phyloP scores from a whole-genome alignment of 2,113 vertebrate genomes.

The Accipiter virgatus region DNA sequence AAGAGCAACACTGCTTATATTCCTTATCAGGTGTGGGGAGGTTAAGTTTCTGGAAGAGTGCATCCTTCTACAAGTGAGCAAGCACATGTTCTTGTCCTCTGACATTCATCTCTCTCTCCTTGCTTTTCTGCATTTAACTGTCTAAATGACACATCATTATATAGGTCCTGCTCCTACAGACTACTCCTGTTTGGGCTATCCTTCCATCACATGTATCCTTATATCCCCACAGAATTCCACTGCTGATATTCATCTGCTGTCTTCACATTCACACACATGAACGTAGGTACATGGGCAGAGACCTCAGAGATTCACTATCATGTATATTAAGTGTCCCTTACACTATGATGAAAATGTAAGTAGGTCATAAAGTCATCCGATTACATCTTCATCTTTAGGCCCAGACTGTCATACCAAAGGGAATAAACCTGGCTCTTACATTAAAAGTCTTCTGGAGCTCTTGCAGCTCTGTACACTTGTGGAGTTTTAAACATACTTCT shows the following conservation, averaged over 20 bases:
- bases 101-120: background rate
- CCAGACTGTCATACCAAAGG: background rate
- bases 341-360: background rate
- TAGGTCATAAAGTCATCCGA: background rate
- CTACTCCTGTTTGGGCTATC: fast-evolving
- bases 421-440: background rate
- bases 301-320: background rate
- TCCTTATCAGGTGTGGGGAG: background rate
- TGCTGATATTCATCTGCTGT: background rate
- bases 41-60: background rate
- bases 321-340: fast-evolving
- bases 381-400: background rate
- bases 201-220: background rate
- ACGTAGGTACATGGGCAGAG: background rate
- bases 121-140: background rate
- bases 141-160: background rate
- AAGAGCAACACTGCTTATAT: background rate
- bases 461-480: background rate
- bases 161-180: background rate
- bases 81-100: background rate
- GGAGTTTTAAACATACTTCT: background rate
- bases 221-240: background rate
- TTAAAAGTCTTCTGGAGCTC: background rate
- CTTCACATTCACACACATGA: background rate
- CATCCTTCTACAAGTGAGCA: background rate